phyloP scores from a whole-genome alignment of 2,113 vertebrate species.

The Deroptyus accipitrinus region DNA sequence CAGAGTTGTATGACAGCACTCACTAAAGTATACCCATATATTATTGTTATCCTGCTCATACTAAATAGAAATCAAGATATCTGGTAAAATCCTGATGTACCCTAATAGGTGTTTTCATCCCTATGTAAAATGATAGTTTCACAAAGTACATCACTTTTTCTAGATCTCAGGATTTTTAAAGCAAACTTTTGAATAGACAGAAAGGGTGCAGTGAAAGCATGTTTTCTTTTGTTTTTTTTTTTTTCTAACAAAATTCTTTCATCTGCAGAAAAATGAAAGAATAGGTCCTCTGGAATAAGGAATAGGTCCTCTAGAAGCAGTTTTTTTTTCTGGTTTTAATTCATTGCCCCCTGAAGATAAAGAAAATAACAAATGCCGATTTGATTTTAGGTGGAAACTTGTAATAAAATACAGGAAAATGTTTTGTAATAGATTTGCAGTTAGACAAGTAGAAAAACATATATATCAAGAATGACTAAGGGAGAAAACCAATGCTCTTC shows the following conservation, averaged over 20 bases:
- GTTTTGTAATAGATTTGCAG: not conserved
- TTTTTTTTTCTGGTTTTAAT: not conserved
- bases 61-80: not conserved
- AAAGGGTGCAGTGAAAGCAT: accelerated
- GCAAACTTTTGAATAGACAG: not conserved
- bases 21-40: not conserved
- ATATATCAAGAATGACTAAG: not conserved
- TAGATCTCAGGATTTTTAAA: not conserved
- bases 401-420: not conserved
- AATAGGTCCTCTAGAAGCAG: not conserved
- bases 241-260: not conserved
- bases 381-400: not conserved
- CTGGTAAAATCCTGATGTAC: not conserved
- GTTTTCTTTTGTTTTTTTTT: no score
- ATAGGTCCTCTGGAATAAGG: not conserved
- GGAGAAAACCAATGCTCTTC: not conserved
- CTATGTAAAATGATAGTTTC: not conserved
- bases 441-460: not conserved
- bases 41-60: not conserved
- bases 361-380: not conserved
- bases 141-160: not conserved
- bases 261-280: not conserved
- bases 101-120: not conserved
- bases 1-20: accelerated
- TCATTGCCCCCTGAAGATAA: not conserved